Percentiles rank a stretch among this genome's conserved stretches.
Conservation (phyloP, 2,888 invertebrate species). For the Cephus runcator region DNA sequence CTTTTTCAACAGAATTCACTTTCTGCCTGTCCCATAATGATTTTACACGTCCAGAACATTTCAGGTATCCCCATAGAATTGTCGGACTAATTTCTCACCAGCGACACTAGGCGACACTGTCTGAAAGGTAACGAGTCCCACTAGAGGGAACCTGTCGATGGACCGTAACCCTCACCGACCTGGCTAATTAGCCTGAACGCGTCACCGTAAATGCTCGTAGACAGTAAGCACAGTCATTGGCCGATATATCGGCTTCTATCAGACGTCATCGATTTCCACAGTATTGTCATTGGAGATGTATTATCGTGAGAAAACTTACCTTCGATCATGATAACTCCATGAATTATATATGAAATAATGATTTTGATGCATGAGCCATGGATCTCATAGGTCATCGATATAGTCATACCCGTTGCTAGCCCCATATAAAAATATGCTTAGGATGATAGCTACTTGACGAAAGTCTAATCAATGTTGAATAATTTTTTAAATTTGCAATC, state of each 20-base stretch:
- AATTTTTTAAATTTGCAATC: neutral
- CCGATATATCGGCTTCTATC: neutral
- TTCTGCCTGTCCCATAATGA: neutral
- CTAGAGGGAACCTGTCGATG: neutral
- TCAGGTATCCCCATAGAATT: neutral
- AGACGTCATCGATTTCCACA: neutral
- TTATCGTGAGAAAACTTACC: neutral
- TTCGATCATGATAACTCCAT: neutral
- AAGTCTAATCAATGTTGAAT: neutral
- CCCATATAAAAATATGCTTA: neutral
- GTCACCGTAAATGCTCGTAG: neutral
- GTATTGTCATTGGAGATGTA: neutral
- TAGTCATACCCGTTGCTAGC: neutral
- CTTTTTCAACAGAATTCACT: neutral
- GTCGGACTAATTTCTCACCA: neutral
- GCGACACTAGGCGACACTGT: neutral
- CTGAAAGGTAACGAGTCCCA: neutral
- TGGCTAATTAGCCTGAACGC: neutral
- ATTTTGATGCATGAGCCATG: neutral
- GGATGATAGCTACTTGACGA: neutral
- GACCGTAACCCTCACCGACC: neutral
- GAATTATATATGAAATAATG: neutral
- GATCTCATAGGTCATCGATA: neutral
- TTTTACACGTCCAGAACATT: neutral
- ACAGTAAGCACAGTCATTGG: neutral